Conservation (phyloP, 2,888 invertebrate genomes). For the Phragmatobia fuliginosa region DNA sequence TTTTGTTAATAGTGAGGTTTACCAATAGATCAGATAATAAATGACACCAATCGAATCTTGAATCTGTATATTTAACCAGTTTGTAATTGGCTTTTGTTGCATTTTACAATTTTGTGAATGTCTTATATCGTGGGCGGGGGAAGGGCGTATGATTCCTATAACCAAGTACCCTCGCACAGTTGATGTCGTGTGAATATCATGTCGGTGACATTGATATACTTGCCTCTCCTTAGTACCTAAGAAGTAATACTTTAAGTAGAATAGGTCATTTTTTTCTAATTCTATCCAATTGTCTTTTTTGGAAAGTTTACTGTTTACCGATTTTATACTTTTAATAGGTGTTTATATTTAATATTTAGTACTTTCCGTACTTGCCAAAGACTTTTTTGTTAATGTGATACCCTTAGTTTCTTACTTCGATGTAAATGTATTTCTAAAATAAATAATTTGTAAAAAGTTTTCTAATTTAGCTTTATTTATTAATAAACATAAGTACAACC, state of each 20-base stretch:
- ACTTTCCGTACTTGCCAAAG: conserved; percentile 83
- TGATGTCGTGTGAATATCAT: conserved; percentile 1
- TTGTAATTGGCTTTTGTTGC: too few relatives aligned
- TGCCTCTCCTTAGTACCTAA: conserved; percentile 55
- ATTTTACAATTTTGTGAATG: not conserved
- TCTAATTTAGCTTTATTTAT: conserved; percentile 46
- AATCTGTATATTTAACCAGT: not conserved
- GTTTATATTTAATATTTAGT: conserved; percentile 58
- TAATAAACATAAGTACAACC: conserved; percentile 19
- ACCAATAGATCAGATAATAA: too few relatives aligned
- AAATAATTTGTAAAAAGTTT: conserved; percentile 60
- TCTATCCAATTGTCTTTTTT: conserved; percentile 31
- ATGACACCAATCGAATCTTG: not conserved
- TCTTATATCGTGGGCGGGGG: not conserved
- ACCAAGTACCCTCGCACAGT: not conserved
- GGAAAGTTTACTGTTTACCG: conserved; percentile 41
- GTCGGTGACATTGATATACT: conserved; percentile 31
- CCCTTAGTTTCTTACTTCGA: conserved; percentile 80
- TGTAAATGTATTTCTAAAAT: conserved; percentile 73
- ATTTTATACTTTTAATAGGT: conserved; percentile 61
- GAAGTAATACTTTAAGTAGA: conserved; percentile 44
- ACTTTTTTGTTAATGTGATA: conserved; percentile 84
- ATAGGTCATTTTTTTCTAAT: conserved; percentile 34
- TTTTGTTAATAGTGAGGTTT: too few relatives aligned
- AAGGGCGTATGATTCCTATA: not conserved